Percentiles rank a stretch among this genome's conserved stretches.
phyloP scores from a whole-genome alignment of 2,888 invertebrate genomes.

The Micoletzkya japonica region DNA sequence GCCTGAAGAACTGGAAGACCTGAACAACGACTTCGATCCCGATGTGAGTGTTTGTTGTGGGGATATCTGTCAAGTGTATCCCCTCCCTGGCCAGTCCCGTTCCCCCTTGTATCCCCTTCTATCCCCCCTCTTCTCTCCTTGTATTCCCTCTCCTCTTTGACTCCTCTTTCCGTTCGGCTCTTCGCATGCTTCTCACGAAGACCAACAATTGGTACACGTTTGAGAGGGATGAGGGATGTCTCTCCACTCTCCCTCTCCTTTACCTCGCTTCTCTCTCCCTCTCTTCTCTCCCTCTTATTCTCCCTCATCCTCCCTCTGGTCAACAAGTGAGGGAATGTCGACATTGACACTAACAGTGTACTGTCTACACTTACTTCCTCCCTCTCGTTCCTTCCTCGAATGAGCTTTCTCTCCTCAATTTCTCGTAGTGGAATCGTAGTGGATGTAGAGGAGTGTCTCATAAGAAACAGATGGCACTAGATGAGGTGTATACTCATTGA shows the following conservation, averaged over 20 bases:
- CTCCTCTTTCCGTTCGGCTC: too few relatives aligned
- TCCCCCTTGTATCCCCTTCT: not conserved
- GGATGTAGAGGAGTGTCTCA: too few relatives aligned
- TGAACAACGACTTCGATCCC: slow-evolving; percentile 98
- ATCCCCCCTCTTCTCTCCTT: slow-evolving; percentile 13
- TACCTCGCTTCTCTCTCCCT: not conserved
- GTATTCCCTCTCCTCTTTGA: slow-evolving; percentile 1
- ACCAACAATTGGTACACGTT: not conserved
- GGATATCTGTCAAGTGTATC: not conserved
- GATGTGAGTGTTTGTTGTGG: slow-evolving; percentile 74
- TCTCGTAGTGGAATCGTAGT: too few relatives aligned
- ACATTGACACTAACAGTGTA: too few relatives aligned
- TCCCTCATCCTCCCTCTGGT: too few relatives aligned
- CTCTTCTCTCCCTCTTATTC: slow-evolving; percentile 6
- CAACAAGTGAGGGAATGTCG: too few relatives aligned
- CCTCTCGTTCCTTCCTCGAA: too few relatives aligned
- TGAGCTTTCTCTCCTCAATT: too few relatives aligned
- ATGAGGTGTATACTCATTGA: too few relatives aligned
- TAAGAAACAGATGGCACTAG: too few relatives aligned
- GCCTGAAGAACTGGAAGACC: slow-evolving; percentile 90
- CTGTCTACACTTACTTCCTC: too few relatives aligned
- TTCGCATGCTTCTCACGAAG: not conserved
- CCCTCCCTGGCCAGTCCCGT: not conserved
- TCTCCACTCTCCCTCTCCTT: not conserved
- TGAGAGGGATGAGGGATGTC: not conserved